phyloP scores from a whole-genome alignment of 2,888 invertebrate species.

The Drosophila stalkeri region DNA sequence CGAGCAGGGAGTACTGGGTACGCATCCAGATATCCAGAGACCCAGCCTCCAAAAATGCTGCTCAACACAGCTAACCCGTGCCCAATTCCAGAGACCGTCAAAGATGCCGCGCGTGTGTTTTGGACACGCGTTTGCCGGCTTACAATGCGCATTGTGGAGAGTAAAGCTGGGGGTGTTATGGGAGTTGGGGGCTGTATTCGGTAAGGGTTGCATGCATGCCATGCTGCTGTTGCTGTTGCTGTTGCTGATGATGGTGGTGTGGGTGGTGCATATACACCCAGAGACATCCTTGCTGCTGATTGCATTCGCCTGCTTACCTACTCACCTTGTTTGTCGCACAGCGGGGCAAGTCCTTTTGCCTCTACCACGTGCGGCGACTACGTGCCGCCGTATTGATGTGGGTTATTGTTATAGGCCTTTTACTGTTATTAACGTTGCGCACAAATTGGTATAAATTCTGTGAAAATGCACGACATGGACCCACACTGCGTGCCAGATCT shows the following conservation, averaged over 20 bases:
- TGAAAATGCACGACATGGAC: slow-evolving; percentile 64
- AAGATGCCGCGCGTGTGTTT: slow-evolving; percentile 82
- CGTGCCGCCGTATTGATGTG: slow-evolving; percentile 77
- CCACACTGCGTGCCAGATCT: slow-evolving; percentile 18
- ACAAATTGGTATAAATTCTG: slow-evolving; percentile 79
- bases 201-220: slow-evolving; percentile 59
- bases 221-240: not conserved
- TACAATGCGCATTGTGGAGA: slow-evolving; percentile 40
- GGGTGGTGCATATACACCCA: slow-evolving; percentile 41
- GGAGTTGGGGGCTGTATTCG: slow-evolving; percentile 14
- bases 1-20: slow-evolving; percentile 25
- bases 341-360: slow-evolving; percentile 58
- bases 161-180: slow-evolving; percentile 15
- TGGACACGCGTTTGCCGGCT: slow-evolving; percentile 74
- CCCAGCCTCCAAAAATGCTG: slow-evolving; percentile 1
- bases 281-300: slow-evolving; percentile 67
- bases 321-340: slow-evolving; percentile 79
- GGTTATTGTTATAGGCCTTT: slow-evolving; percentile 80
- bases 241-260: slow-evolving; percentile 16
- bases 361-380: slow-evolving; percentile 74
- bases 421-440: slow-evolving; percentile 73
- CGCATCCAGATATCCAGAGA: slow-evolving; percentile 12
- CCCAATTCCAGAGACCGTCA: slow-evolving; percentile 53
- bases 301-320: slow-evolving; percentile 75
- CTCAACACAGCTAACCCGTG: slow-evolving; percentile 3